phyloP scores from a whole-genome alignment of 2,113 vertebrate genomes.

The Dipodomys ordii region DNA sequence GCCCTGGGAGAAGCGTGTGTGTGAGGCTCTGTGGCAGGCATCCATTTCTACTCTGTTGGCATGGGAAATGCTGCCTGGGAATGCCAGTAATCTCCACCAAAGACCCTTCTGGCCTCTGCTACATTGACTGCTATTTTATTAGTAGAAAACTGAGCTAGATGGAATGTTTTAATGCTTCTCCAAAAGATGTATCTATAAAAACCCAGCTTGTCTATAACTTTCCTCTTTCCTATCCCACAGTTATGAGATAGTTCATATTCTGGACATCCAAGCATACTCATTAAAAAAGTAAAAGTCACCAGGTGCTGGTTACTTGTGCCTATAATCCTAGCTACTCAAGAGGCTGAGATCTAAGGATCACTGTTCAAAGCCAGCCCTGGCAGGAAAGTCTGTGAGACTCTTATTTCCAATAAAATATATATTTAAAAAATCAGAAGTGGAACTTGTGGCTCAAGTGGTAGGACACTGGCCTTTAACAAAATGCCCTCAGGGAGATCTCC shows the following conservation, averaged over 20 bases:
- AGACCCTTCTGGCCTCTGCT: neutral
- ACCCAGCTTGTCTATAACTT: neutral
- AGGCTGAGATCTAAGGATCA: too few species aligned
- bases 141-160: neutral
- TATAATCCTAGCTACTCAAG: too few species aligned
- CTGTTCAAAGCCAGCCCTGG: too few species aligned
- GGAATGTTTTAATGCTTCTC: slow-evolving; percentile 38
- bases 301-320: too few species aligned
- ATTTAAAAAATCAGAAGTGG: too few species aligned
- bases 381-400: too few species aligned
- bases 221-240: neutral
- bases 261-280: neutral
- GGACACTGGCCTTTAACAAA: too few species aligned
- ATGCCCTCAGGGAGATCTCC: too few species aligned
- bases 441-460: too few species aligned
- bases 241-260: neutral
- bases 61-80: neutral
- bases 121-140: neutral
- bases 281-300: neutral
- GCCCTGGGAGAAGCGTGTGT: neutral
- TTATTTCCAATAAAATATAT: too few species aligned
- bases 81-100: neutral
- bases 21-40: neutral
- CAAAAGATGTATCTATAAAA: slow-evolving; percentile 30
- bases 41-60: neutral